Percentiles rank a stretch among this genome's conserved stretches.
Conservation (phyloP, 2,888 invertebrate genomes). For the Cataglyphis rosenhaueri region DNA sequence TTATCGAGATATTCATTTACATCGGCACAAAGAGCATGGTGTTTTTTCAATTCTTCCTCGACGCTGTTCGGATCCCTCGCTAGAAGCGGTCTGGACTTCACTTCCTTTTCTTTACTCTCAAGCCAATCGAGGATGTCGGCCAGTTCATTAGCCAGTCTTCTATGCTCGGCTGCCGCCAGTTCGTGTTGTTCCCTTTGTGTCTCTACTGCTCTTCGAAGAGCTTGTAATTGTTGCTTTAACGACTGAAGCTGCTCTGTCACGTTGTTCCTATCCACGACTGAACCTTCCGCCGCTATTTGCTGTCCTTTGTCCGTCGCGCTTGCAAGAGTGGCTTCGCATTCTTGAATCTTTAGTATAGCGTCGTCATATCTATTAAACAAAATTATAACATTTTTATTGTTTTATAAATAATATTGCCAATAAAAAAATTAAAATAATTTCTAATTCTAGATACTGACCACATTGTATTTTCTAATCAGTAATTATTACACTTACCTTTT, state of each 20-base stretch:
- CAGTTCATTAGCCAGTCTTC: constrained; percentile 93
- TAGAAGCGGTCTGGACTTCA: constrained; percentile 93
- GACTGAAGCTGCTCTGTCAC: constrained; percentile 95
- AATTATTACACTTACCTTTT: constrained; percentile 86
- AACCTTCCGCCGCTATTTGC: constrained; percentile 96
- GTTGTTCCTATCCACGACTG: constrained; percentile 94
- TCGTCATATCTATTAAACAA: constrained; percentile 89
- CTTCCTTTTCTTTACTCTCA: constrained; percentile 92
- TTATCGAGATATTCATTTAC: constrained; percentile 91
- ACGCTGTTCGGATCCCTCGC: constrained; percentile 93
- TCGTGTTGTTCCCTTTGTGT: constrained; percentile 95
- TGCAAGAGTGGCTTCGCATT: constrained; percentile 94
- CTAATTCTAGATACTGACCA: neutral
- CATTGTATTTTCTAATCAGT: neutral
- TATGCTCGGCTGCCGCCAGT: constrained; percentile 94
- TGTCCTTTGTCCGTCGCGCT: constrained; percentile 96
- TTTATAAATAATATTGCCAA: neutral
- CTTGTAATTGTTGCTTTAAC: constrained; percentile 93
- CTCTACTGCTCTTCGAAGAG: constrained; percentile 93
- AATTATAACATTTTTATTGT: neutral
- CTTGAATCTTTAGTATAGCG: constrained; percentile 94
- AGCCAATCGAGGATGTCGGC: constrained; percentile 94
- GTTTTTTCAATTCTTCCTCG: constrained; percentile 92
- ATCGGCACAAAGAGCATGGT: constrained; percentile 89
- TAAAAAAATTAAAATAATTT: neutral